Evolutionary conservation across 2,888 invertebrate species (phyloP).

Genomic region (Chesias legatella): DNA sequence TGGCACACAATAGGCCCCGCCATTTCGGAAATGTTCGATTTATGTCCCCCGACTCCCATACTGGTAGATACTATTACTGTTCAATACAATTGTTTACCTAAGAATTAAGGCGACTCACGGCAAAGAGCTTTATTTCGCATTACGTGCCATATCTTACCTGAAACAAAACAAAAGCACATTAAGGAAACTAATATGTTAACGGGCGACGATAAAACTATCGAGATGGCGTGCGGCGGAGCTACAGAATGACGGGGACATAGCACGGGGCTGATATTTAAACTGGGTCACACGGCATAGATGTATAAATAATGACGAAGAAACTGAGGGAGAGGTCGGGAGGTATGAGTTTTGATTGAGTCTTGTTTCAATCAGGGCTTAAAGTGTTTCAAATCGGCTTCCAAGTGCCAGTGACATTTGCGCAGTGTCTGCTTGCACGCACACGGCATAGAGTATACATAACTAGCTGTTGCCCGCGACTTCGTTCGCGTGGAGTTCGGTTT

Average conservation of each 20-base stretch:
- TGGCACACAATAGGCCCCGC: slow-evolving; percentile 25
- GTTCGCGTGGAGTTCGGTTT: too few relatives aligned
- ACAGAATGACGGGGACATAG: background rate
- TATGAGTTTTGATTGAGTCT: background rate
- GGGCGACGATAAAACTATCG: slow-evolving; percentile 9
- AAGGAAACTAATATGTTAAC: slow-evolving; percentile 11
- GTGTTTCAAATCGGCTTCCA: background rate
- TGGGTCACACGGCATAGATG: too few relatives aligned
- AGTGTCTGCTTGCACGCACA: slow-evolving; percentile 19
- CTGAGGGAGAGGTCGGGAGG: too few relatives aligned
- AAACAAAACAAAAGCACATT: slow-evolving; percentile 32
- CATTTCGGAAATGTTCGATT: slow-evolving; percentile 19
- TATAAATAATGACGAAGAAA: too few relatives aligned
- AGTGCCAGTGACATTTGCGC: slow-evolving; percentile 18
- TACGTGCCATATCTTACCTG: slow-evolving; percentile 35
- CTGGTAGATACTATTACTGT: slow-evolving; percentile 5
- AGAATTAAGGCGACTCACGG: slow-evolving; percentile 3
- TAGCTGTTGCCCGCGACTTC: too few relatives aligned
- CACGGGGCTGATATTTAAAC: too few relatives aligned
- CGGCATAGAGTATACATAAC: too few relatives aligned
- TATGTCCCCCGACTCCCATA: slow-evolving; percentile 13
- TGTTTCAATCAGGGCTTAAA: slow-evolving; percentile 3
- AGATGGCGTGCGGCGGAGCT: background rate
- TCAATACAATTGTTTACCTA: slow-evolving; percentile 2
- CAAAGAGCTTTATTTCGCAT: slow-evolving; percentile 5